These are phyloP conservation scores for Ciona savignyi DNA, from an alignment of 23 tunicate species.

Conservation along the genomic window DNA sequence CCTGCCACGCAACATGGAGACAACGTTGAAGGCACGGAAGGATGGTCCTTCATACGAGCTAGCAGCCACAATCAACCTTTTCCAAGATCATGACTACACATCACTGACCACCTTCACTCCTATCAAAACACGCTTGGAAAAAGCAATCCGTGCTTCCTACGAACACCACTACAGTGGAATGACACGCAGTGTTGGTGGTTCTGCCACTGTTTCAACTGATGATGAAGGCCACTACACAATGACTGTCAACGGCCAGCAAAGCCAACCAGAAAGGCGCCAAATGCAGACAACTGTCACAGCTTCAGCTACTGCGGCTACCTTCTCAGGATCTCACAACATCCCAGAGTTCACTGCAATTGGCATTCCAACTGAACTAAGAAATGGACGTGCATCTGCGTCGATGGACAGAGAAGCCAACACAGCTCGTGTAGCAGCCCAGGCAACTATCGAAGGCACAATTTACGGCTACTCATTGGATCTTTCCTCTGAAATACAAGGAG, in stretches of 20 bases:
- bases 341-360: too few species aligned
- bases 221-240: neutral
- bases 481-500: too few species aligned
- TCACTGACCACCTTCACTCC: constrained; percentile 13
- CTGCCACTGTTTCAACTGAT: neutral
- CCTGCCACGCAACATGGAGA: constrained; percentile 4
- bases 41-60: constrained; percentile 6
- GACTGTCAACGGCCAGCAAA: neutral
- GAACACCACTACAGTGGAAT: constrained; percentile 5
- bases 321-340: too few species aligned
- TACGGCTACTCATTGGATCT: too few species aligned
- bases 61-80: neutral
- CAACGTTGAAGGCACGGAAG: constrained; percentile 8
- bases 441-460: too few species aligned
- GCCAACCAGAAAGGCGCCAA: neutral
- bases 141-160: neutral
- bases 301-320: too few species aligned
- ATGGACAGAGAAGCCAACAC: too few species aligned
- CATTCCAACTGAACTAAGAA: too few species aligned
- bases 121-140: neutral
- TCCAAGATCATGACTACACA: constrained; percentile 13
- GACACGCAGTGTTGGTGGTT: constrained; percentile 1
- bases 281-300: too few species aligned
- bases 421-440: too few species aligned
- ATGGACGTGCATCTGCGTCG: too few species aligned